A percentile compares a stretch with the other conserved stretches of the same genome.
Conservation (phyloP, 2,797 vertebrate species). For the Tragelaphus oryx region DNA sequence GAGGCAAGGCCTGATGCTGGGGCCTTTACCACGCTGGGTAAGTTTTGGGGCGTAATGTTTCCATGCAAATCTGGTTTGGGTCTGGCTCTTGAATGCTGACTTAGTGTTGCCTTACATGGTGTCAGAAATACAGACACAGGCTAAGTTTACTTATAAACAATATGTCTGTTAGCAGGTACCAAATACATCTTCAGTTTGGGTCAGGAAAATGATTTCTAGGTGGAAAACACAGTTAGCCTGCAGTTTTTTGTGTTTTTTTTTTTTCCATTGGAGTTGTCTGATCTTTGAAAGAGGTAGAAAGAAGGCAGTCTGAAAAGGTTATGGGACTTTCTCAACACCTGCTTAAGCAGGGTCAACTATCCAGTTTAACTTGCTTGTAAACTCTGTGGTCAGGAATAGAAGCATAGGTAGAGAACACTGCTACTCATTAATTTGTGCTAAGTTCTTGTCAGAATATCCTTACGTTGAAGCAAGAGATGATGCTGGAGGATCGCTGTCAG, state of each 20-base stretch:
- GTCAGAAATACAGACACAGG: not conserved
- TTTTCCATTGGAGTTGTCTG: not conserved
- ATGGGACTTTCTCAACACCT: not conserved
- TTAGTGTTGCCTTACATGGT: not conserved
- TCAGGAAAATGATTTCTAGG: constrained; percentile 8
- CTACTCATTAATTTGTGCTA: not conserved
- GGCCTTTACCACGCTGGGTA: not conserved
- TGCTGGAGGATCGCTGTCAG: not conserved
- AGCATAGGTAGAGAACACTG: not conserved
- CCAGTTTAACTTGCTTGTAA: not conserved
- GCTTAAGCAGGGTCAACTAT: not conserved
- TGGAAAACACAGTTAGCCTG: not conserved
- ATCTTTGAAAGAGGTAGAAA: not conserved
- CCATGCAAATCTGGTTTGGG: not conserved
- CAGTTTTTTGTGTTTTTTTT: not conserved
- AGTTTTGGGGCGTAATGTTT: not conserved
- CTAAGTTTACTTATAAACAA: not conserved
- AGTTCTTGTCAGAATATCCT: not conserved
- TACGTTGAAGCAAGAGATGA: not conserved
- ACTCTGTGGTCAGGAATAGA: not conserved
- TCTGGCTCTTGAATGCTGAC: not conserved
- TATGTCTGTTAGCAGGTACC: not conserved
- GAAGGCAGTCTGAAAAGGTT: not conserved
- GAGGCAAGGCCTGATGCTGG: not conserved
- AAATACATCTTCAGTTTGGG: not conserved